Percentiles rank a stretch among this genome's conserved stretches.
These are phyloP conservation scores for Aphidius gifuensis DNA, from an alignment of 1,140 invertebrate species.

Conservation along the genomic window DNA sequence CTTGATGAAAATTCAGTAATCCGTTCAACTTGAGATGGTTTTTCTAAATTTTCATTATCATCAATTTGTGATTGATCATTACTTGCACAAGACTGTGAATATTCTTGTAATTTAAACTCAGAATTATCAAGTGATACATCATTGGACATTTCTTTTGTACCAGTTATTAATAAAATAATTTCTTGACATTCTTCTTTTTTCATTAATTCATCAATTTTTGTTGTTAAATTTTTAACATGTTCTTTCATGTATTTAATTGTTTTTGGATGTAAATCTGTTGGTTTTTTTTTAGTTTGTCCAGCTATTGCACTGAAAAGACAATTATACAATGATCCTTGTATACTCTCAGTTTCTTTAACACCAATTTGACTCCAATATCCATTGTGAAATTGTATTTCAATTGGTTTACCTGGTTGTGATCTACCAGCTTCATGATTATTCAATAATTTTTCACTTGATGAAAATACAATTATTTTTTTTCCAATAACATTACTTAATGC, in stretches of 20 bases:
- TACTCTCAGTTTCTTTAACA: constrained; percentile 20
- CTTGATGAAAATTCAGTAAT: too few species aligned
- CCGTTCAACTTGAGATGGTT: too few species aligned
- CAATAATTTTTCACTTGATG: neutral
- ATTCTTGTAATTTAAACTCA: too few species aligned
- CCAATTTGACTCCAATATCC: constrained; percentile 34
- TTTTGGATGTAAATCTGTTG: constrained; percentile 14
- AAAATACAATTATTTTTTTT: neutral
- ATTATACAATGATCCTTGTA: constrained; percentile 22
- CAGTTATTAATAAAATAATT: constrained; percentile 28
- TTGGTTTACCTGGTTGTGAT: neutral
- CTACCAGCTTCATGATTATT: constrained; percentile 4
- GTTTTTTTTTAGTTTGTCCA: constrained; percentile 18
- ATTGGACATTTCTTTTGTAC: constrained; percentile 15
- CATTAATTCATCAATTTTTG: constrained; percentile 20
- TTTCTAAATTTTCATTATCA: too few species aligned
- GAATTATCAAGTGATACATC: too few species aligned
- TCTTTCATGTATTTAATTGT: constrained; percentile 13
- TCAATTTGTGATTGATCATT: too few species aligned
- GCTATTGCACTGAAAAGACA: constrained; percentile 34
- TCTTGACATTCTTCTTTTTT: constrained; percentile 6
- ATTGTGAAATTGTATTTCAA: neutral
- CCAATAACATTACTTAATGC: neutral
- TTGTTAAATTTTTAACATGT: constrained; percentile 17
- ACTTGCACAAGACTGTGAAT: too few species aligned